phyloP scores from a whole-genome alignment of 2,888 invertebrate genomes.

The Margaritifera margaritifera region DNA sequence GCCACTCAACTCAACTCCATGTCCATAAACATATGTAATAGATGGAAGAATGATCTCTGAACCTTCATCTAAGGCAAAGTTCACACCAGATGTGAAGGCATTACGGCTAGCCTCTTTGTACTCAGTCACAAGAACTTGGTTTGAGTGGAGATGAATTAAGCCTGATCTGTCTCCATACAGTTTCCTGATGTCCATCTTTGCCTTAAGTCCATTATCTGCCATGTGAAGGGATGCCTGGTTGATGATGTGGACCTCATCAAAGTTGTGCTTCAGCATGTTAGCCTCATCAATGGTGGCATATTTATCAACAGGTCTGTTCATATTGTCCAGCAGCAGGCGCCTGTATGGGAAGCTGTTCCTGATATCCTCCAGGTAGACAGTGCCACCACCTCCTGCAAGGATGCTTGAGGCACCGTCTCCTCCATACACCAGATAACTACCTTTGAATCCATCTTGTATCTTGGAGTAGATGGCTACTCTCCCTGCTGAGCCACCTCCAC shows the following conservation, averaged over 20 bases:
- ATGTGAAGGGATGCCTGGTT: conserved; percentile 51
- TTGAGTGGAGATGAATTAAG: conserved; percentile 44
- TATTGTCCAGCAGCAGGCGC: conserved; percentile 49
- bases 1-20: conserved; percentile 35
- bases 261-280: conserved; percentile 25
- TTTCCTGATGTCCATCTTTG: conserved; percentile 35
- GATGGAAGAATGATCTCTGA: conserved; percentile 49
- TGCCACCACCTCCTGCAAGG: conserved; percentile 50
- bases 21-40: conserved; percentile 52
- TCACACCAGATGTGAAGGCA: conserved; percentile 51
- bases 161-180: conserved; percentile 52
- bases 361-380: conserved; percentile 54
- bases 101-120: conserved; percentile 43
- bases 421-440: conserved; percentile 44
- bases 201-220: conserved; percentile 19
- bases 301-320: conserved; percentile 41
- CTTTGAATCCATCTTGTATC: conserved; percentile 42
- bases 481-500: conserved; percentile 56
- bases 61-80: conserved; percentile 46
- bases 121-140: conserved; percentile 43
- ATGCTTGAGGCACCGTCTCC: conserved; percentile 29
- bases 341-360: conserved; percentile 36
- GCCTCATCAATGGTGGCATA: conserved; percentile 51
- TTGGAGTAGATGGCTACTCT: conserved; percentile 45
- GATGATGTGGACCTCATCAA: conserved; percentile 55